Conservation (phyloP, 2,888 invertebrate genomes). For the Acrocyrtus sp. region DNA sequence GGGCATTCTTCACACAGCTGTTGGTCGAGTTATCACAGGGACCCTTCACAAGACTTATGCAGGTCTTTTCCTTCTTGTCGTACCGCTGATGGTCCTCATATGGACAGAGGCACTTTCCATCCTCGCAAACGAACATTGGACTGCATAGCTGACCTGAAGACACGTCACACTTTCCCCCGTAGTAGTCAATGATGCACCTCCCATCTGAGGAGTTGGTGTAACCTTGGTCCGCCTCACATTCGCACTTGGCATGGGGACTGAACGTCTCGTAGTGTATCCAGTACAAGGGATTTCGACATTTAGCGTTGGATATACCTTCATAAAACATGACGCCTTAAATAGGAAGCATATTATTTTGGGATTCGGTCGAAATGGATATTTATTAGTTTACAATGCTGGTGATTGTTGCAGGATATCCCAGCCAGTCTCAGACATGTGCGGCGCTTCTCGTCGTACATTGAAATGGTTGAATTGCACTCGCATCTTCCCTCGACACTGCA, state of each 20-base stretch:
- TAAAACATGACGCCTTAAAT: too few relatives aligned
- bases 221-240: slow-evolving; percentile 19
- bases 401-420: slow-evolving; percentile 8
- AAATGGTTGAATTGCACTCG: slow-evolving; percentile 22
- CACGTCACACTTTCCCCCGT: slow-evolving; percentile 32
- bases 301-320: slow-evolving; percentile 9
- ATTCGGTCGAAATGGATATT: too few relatives aligned
- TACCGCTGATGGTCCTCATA: slow-evolving; percentile 33
- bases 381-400: slow-evolving; percentile 21
- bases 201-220: slow-evolving; percentile 22
- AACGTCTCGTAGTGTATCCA: slow-evolving; percentile 29
- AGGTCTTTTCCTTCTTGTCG: slow-evolving; percentile 11
- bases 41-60: slow-evolving; percentile 24
- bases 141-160: slow-evolving; percentile 6
- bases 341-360: too few relatives aligned
- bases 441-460: slow-evolving; percentile 17
- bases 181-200: slow-evolving; percentile 22
- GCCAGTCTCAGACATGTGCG: slow-evolving; percentile 14
- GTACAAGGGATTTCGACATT: slow-evolving; percentile 32
- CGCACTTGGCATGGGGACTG: slow-evolving; percentile 26
- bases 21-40: slow-evolving; percentile 26
- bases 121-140: slow-evolving; percentile 16
- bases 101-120: slow-evolving; percentile 26
- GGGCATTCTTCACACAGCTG: slow-evolving; percentile 20
- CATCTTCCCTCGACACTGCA: slow-evolving; percentile 18